Evolutionary conservation across 2,888 invertebrate genomes (phyloP).

Genomic region (Gerris lacustris): DNA sequence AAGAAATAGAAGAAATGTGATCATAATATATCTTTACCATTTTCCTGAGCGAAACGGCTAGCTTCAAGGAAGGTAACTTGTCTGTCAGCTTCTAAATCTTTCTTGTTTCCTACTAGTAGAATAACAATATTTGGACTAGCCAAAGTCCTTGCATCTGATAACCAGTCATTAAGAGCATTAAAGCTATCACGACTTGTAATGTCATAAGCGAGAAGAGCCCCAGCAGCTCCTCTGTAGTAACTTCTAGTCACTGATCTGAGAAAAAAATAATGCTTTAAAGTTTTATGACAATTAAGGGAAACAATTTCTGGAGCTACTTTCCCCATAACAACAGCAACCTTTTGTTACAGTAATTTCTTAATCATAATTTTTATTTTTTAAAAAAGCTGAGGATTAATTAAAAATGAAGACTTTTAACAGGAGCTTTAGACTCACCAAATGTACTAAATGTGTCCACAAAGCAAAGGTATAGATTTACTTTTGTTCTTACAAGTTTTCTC

Average conservation of each 20-base stretch:
- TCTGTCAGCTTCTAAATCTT: constrained; percentile 64
- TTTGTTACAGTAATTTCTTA: too few relatives aligned
- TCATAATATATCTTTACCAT: constrained; percentile 45
- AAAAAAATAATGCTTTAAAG: constrained; percentile 27
- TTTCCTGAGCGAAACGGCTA: constrained; percentile 71
- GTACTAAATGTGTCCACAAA: too few relatives aligned
- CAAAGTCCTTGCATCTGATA: constrained; percentile 64
- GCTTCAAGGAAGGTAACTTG: constrained; percentile 74
- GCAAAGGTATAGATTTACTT: too few relatives aligned
- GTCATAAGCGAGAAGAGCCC: constrained; percentile 82
- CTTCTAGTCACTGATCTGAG: constrained; percentile 55
- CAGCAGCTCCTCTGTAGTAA: constrained; percentile 78
- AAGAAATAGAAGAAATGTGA: background rate
- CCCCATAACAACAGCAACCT: too few relatives aligned
- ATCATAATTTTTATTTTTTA: too few relatives aligned
- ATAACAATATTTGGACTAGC: constrained; percentile 73
- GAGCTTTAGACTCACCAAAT: too few relatives aligned
- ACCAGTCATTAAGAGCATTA: constrained; percentile 77
- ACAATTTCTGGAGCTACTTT: too few relatives aligned
- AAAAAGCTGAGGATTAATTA: too few relatives aligned
- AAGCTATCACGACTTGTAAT: constrained; percentile 85
- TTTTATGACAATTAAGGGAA: background rate
- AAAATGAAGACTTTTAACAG: too few relatives aligned
- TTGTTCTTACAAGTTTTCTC: too few relatives aligned
- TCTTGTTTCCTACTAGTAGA: constrained; percentile 68